phyloP scores from a whole-genome alignment of 2,888 invertebrate genomes.

The Steinernema scapterisci region DNA sequence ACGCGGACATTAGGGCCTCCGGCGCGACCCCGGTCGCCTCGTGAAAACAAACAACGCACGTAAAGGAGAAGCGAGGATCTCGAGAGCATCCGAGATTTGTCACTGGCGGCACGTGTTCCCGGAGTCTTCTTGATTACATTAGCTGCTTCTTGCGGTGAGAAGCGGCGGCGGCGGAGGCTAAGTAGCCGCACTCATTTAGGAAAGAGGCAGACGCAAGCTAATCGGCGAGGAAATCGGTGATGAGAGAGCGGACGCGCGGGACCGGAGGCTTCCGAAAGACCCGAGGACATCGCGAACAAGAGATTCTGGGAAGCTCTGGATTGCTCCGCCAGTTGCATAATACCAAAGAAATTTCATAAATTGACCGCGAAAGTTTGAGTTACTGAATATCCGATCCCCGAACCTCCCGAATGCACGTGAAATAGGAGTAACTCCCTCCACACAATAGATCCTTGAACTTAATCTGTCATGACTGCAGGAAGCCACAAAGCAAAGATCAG shows the following conservation, averaged over 20 bases:
- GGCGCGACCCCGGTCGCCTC: not conserved
- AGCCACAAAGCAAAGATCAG: not conserved
- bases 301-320: too few relatives aligned
- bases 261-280: not conserved
- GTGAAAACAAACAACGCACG: slow-evolving; percentile 2
- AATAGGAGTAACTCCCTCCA: too few relatives aligned
- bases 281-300: not conserved
- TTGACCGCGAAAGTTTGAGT: too few relatives aligned
- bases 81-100: slow-evolving; percentile 17
- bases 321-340: too few relatives aligned
- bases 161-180: not conserved
- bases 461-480: not conserved
- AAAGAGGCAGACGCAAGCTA: not conserved
- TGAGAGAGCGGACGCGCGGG: slow-evolving; percentile 9
- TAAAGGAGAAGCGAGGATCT: not conserved
- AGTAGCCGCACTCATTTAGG: slow-evolving; percentile 18
- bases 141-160: not conserved
- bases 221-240: slow-evolving; percentile 22
- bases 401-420: too few relatives aligned
- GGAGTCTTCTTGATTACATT: slow-evolving; percentile 1
- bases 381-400: too few relatives aligned
- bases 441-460: too few relatives aligned
- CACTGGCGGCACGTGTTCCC: slow-evolving; percentile 19
- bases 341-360: too few relatives aligned
- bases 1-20: not conserved